phyloP scores from a whole-genome alignment of 2,888 invertebrate species.

The Cantharis lateralis region DNA sequence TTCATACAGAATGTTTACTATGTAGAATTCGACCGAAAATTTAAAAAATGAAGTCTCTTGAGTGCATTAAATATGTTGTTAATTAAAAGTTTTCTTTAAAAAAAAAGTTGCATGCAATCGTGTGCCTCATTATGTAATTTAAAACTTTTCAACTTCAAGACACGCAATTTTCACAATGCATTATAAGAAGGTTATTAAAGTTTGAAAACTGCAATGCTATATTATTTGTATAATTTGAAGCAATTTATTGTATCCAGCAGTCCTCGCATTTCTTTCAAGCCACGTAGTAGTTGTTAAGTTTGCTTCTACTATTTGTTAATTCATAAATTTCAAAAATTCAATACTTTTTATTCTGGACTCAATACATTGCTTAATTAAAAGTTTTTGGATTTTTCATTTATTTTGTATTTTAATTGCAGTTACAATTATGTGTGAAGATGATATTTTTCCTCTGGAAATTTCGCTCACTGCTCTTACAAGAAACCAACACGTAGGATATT shows the following conservation, averaged over 20 bases:
- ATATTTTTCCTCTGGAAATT: slow-evolving; percentile 33
- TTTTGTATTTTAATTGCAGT: slow-evolving; percentile 17
- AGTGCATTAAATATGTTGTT: not conserved
- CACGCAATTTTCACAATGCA: not conserved
- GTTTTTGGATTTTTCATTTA: not conserved
- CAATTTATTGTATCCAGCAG: not conserved
- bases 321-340: not conserved
- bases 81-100: not conserved
- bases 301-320: not conserved
- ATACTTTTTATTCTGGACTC: too few relatives aligned
- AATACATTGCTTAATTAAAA: not conserved
- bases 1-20: too few relatives aligned
- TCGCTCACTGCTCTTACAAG: slow-evolving; percentile 38
- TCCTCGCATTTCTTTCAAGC: not conserved
- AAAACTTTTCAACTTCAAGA: not conserved
- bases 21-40: too few relatives aligned
- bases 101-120: not conserved
- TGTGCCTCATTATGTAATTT: not conserved
- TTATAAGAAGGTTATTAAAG: not conserved
- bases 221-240: not conserved
- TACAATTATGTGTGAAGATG: slow-evolving; percentile 5
- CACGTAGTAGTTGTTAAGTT: not conserved
- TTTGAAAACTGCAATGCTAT: not conserved
- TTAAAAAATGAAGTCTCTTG: not conserved
- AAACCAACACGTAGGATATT: slow-evolving; percentile 34